Base-by-base conservation (phyloP, 2,888 invertebrate species). In the Epistrophe grossulariae region DNA sequence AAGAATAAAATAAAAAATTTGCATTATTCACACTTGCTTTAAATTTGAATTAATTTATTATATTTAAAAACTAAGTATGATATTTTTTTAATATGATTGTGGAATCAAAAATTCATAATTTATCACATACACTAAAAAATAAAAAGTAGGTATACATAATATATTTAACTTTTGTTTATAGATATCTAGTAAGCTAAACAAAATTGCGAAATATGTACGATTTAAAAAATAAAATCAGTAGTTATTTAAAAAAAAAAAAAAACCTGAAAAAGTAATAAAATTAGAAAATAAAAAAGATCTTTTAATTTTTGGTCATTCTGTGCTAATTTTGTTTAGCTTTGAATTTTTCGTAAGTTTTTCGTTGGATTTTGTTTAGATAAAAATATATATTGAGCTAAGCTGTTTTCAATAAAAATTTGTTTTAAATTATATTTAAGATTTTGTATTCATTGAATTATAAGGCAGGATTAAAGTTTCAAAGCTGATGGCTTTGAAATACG, bases 71-170 rank as follows among this genome's bases (percentile, higher is more conserved):
- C 31, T 57, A 81, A 79, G 71, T 78, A 78, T 40, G 71, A 74
- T 59, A 28, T 57, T 59, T 52, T 60, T 74, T 24, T 55, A 38
- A 62, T 48, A 82, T 57, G 77, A 77, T 66, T 45, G 48, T 43
- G 10, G 68, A 50, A 73, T 74, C 64, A 78, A 77, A 70, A 35
- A 28, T 28, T 60, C 71, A 72, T 15, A 79, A 79, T 82, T 83
- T 87, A 87, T 87, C 87, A 87, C 87, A 87, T 87, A 79, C 79
- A 82, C 79, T 85, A 87, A 87, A 79, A 68, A 76, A 72, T 19
- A 50, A 77, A 66, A 80, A 57, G 28, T 55, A 66, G 24, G 55
- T 81, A 50, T 43, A 24, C 50, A 70, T 52, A 17, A 9, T 15
- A 28, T 70, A 55, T 40, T 55, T 38, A 40, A 55, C 10, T 70